phyloP scores from a whole-genome alignment of 92 coral and sea anemone species.

The Porites rus region DNA sequence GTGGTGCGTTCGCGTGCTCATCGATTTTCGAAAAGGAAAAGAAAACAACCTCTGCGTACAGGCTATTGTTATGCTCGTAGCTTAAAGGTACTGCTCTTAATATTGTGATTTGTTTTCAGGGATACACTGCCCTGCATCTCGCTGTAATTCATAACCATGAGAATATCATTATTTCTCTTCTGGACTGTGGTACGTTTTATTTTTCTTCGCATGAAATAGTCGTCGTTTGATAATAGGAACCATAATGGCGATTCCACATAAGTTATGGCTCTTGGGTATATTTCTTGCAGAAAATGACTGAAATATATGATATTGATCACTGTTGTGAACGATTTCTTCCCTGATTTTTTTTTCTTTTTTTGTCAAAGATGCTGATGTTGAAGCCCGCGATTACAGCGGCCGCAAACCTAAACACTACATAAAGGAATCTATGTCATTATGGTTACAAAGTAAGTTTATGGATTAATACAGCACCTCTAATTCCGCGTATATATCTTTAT shows the following conservation, averaged over 20 bases:
- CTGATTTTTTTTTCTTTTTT: not conserved
- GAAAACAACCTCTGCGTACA: no score
- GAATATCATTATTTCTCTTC: slow-evolving; percentile 67
- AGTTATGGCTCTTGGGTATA: no score
- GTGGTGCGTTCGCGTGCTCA: no score
- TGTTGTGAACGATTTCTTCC: no score
- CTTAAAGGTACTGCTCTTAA: not conserved
- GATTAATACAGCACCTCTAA: no score
- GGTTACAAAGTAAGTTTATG: slow-evolving; percentile 79
- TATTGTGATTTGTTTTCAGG: slow-evolving; percentile 50
- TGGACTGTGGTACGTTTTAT: slow-evolving; percentile 77
- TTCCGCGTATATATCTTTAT: no score
- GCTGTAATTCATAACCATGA: slow-evolving; percentile 88
- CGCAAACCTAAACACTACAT: slow-evolving; percentile 86
- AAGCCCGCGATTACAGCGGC: slow-evolving; percentile 90
- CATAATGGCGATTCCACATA: no score
- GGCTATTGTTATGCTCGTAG: no score
- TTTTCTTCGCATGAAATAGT: no score
- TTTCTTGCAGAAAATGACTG: no score
- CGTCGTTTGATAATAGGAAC: no score
- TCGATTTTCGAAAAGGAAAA: no score
- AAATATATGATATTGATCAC: not conserved
- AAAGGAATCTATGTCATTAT: slow-evolving; percentile 71
- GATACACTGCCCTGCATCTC: slow-evolving; percentile 93
- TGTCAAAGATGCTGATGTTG: slow-evolving; percentile 72